Conservation (phyloP, 1,140 invertebrate species). For the Triops cancriformis region DNA sequence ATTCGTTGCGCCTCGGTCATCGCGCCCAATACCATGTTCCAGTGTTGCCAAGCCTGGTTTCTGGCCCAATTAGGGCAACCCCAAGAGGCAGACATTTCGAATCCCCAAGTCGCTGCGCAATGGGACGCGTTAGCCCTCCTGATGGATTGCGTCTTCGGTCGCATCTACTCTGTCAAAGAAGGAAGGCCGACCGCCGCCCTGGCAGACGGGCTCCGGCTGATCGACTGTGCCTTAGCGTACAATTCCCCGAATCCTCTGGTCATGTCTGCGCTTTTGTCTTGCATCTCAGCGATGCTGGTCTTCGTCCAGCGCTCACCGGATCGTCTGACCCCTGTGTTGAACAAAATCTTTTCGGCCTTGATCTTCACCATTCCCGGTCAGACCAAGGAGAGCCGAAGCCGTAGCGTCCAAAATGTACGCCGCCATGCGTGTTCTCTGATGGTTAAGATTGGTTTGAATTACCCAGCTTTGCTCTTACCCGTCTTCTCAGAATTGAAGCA, state of each 20-base stretch:
- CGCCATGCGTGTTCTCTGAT: slow-evolving; percentile 79
- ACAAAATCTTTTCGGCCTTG: slow-evolving; percentile 76
- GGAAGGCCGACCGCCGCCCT: slow-evolving; percentile 54
- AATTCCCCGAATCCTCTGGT: slow-evolving; percentile 66
- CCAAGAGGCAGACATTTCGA: slow-evolving; percentile 37
- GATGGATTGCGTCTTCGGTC: slow-evolving; percentile 69
- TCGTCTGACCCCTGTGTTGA: slow-evolving; percentile 61
- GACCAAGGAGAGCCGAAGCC: slow-evolving; percentile 53
- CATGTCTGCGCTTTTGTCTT: slow-evolving; percentile 70
- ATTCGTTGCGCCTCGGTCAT: slow-evolving; percentile 69
- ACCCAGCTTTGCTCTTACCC: slow-evolving; percentile 69
- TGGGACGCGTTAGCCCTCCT: slow-evolving; percentile 67
- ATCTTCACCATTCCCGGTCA: slow-evolving; percentile 58
- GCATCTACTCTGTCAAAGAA: slow-evolving; percentile 52
- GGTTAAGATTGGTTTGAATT: slow-evolving; percentile 79
- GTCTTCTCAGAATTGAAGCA: slow-evolving; percentile 76
- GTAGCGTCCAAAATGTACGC: slow-evolving; percentile 71
- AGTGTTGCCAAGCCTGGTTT: slow-evolving; percentile 71
- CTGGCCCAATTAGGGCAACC: slow-evolving; percentile 51
- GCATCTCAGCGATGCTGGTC: slow-evolving; percentile 80
- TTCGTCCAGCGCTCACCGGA: slow-evolving; percentile 65
- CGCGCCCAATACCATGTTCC: slow-evolving; percentile 70
- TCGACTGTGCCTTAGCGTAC: slow-evolving; percentile 65
- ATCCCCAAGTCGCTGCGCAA: slow-evolving; percentile 47
- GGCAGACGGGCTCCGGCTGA: slow-evolving; percentile 52